Evolutionary conservation across 2,888 invertebrate genomes (phyloP).

Genomic region (Lamellibrachia satsuma): DNA sequence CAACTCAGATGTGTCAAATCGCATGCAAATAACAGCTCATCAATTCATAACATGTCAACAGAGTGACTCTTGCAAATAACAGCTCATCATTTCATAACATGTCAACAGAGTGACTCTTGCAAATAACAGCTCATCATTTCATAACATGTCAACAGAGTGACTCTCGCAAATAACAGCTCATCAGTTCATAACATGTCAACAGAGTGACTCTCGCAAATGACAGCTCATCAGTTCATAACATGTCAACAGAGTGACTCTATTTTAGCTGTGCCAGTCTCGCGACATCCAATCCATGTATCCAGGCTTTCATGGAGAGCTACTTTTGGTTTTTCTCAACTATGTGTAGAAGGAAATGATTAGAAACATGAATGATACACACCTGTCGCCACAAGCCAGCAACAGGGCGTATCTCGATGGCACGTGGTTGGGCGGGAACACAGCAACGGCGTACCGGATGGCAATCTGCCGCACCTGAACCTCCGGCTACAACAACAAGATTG

Average conservation of each 20-base stretch:
- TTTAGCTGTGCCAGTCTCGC: background rate
- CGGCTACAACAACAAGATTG: slow-evolving; percentile 45
- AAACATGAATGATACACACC: slow-evolving; percentile 68
- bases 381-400: slow-evolving; percentile 84
- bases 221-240: too few relatives aligned
- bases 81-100: too few relatives aligned
- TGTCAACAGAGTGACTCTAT: background rate
- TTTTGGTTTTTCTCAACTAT: background rate
- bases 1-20: too few relatives aligned
- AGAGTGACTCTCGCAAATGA: too few relatives aligned
- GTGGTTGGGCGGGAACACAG: slow-evolving; percentile 83
- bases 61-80: too few relatives aligned
- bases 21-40: too few relatives aligned
- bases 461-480: slow-evolving; percentile 84
- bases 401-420: slow-evolving; percentile 84
- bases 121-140: too few relatives aligned
- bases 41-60: too few relatives aligned
- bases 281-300: background rate
- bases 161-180: too few relatives aligned
- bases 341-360: background rate
- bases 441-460: slow-evolving; percentile 82
- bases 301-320: background rate
- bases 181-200: too few relatives aligned
- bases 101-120: too few relatives aligned
- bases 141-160: too few relatives aligned